Base-by-base conservation (phyloP, 2,113 vertebrate species). In the Emydocephalus ijimae region DNA sequence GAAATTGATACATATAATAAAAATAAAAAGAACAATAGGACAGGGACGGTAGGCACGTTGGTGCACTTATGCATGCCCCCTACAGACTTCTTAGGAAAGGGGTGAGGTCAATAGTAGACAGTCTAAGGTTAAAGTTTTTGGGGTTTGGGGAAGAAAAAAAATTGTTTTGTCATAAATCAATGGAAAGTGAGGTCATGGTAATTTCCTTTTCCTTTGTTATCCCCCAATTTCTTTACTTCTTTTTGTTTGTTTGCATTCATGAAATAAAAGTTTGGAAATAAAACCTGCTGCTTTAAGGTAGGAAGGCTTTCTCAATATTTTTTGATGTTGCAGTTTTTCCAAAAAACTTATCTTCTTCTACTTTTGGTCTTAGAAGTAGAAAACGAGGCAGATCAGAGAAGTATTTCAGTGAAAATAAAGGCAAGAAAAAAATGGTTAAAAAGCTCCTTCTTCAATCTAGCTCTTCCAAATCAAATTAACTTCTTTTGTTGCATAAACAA, bases 201-300 rank as follows among this genome's bases (percentile, higher is more conserved):
- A 95, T 97, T 93, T 94, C 87, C 64, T 48, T 26, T 94, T n/a
- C 48, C 93, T 93, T 92, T 95, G 34, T 96, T 93, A 92, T 81
- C 57, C 48, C 94, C 85, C 11, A 43, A 2, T 43, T 50, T 24
- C 69, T 95, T 93, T 96, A 93, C 95, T 95, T 91, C 94, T 10
- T 88, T 86, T 85, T 48, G 90, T 52, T 94, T 54, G 24, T 26
- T 90, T 92, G 94, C 86, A 85, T 0, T 95, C 39, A 94, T 93
- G 11, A 94, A 10, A 61, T 34, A 92, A 59, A 45, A 24, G 56
- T 94, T 86, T 69, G 64, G 29, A 74, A n/a, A 74, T 29, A 74
- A 74, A 74, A 2, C n/a, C 64, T 95, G 29, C 39, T 39, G 23
- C 20, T 15, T 59, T 26, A 14, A 3, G 10, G 34, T 59, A 23